Evolutionary conservation across 2,797 vertebrate species (phyloP), one percentile per base, ranked within the genome.

Genomic region (Sciaenops ocellatus): DNA sequence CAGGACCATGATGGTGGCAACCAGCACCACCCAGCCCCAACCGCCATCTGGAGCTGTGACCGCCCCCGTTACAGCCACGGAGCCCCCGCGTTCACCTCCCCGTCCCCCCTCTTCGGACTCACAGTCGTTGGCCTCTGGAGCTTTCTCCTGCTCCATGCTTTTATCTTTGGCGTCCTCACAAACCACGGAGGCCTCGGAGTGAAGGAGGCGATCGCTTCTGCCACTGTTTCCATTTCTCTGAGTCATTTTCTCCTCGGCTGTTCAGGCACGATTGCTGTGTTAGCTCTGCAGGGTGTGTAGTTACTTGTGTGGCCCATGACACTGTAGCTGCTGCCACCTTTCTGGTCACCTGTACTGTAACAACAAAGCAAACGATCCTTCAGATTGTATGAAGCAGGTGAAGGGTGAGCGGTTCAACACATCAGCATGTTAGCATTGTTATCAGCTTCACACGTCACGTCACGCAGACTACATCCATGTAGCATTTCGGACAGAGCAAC

Each of bases 21-120:
- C 26, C 79, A 99, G 93, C 56, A 99, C 98, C 89, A 96, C 91
- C 98, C 98, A 99, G 61, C 98, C 96, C 98, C 98, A 99, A 2
- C 95, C 95, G 3, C 83, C 94, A 41, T 99, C 98, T 0, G 96
- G 94, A 20, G 86, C 89, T 0, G 18, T 9, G 22, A 83, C 85
- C 0, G 59, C 50, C 28, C 51, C 85, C 0, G 54, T 51, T n/a
- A 51, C 69, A 6, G 62, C 67, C 17, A 9, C 8, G 0, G 85
- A 10, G 52, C 1, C 38, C 22, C 42, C 24, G 42, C 41, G 3
- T 7, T 77, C 87, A 3, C 22, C 42, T 18, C 28, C 69, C n/a
- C 3, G 84, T 2, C 47, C 76, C 9, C 24, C 83, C 22, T 91
- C 90, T 34, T 92, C 92, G 1, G 46, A 50, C 10, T 93, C 90